A percentile compares a stretch with the other conserved stretches of the same genome.
These are phyloP conservation scores for Eleginops maclovinus DNA, from an alignment of 2,113 vertebrate species.

Conservation along the genomic window DNA sequence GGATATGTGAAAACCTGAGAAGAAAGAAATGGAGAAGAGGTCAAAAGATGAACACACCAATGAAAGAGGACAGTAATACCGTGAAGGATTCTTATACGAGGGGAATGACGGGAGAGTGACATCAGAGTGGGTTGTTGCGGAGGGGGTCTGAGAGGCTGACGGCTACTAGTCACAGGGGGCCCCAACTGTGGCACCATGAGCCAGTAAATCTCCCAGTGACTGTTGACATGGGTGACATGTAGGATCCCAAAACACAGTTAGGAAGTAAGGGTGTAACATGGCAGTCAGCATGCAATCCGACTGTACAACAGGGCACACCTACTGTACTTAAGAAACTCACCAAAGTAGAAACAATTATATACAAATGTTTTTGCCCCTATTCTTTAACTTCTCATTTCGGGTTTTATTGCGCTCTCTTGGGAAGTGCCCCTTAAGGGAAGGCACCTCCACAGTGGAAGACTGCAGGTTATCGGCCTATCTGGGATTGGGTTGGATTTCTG, in stretches of 20 bases:
- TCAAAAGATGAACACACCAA: conserved; percentile 11
- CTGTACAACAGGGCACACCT: background rate
- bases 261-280: conserved; percentile 57
- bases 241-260: conserved; percentile 75
- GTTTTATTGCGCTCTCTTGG: conserved; percentile 20
- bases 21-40: conserved; percentile 26
- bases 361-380: background rate
- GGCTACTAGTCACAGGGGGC: conserved; percentile 49
- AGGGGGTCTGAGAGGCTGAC: conserved; percentile 39
- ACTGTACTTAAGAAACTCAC: background rate
- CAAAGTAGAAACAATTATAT: background rate
- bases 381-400: background rate
- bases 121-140: conserved; percentile 31
- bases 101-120: conserved; percentile 32
- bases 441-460: conserved; percentile 29
- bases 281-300: conserved; percentile 2
- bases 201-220: conserved; percentile 74
- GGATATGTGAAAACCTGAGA: background rate
- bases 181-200: conserved; percentile 64
- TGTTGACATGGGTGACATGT: conserved; percentile 79
- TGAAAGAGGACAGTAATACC: conserved; percentile 32
- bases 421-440: conserved; percentile 3
- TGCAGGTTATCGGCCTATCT: conserved; percentile 75
- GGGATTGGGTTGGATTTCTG: conserved; percentile 75
- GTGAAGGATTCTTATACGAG: conserved; percentile 12